Evolutionary conservation across 2,888 invertebrate genomes (phyloP).

Genomic region (Automeris io): DNA sequence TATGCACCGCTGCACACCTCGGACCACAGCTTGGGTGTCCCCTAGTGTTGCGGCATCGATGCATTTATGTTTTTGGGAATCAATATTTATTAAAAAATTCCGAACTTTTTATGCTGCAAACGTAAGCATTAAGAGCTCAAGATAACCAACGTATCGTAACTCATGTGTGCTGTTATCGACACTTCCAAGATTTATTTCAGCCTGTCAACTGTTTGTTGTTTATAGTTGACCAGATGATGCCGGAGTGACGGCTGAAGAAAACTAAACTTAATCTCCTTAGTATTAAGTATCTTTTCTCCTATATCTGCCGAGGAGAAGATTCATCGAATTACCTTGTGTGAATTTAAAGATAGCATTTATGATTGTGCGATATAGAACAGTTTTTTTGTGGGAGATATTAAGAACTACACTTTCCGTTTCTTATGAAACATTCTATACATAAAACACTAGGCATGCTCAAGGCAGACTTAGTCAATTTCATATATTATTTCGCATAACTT

Average conservation of each 20-base stretch:
- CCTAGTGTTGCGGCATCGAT: no score
- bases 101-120: slow-evolving; percentile 3
- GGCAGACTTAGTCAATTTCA: no score
- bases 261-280: not conserved
- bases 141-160: slow-evolving; percentile 33
- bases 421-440: no score
- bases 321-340: not conserved
- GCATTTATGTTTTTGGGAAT: no score
- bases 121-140: slow-evolving; percentile 10
- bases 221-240: slow-evolving; percentile 21
- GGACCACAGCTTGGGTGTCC: no score
- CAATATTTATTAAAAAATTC: no score
- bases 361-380: no score
- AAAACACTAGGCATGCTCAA: no score
- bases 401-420: no score
- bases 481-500: no score
- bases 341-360: not conserved
- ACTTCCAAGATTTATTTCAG: slow-evolving; percentile 8
- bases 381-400: no score
- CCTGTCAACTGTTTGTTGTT: slow-evolving; percentile 25
- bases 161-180: slow-evolving; percentile 20
- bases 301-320: not conserved
- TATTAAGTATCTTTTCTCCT: not conserved
- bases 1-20: no score
- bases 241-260: slow-evolving; percentile 1